phyloP scores from a whole-genome alignment of 2,113 vertebrate species.

The Eleginops maclovinus region DNA sequence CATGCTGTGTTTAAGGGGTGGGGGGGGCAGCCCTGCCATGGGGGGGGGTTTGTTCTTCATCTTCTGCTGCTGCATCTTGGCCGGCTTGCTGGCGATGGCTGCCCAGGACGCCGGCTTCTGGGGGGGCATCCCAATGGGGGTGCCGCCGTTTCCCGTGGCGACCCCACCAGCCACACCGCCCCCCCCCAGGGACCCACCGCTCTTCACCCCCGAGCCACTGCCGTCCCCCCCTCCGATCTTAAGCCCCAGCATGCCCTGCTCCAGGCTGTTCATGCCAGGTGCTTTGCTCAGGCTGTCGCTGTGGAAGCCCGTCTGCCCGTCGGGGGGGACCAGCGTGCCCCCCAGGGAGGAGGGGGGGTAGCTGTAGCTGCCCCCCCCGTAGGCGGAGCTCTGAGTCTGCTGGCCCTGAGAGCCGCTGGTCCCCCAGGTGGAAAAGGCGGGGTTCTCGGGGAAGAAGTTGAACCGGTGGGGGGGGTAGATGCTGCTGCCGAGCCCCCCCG shows the following conservation, averaged over 20 bases:
- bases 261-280: constrained; percentile 96
- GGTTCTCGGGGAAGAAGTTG: constrained; percentile 98
- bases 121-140: constrained; percentile 89
- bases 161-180: constrained; percentile 77
- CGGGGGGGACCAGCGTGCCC: constrained; percentile 90
- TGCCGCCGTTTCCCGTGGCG: constrained; percentile 87
- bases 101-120: constrained; percentile 97
- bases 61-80: constrained; percentile 95
- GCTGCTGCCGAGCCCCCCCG: constrained; percentile 93
- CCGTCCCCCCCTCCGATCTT: constrained; percentile 93
- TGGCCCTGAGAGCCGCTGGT: constrained; percentile 96
- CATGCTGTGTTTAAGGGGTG: constrained; percentile 97
- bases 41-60: constrained; percentile 89
- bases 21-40: constrained; percentile 87
- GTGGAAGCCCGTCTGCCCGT: constrained; percentile 96
- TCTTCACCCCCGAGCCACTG: constrained; percentile 90
- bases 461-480: constrained; percentile 97
- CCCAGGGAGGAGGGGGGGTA: constrained; percentile 96
- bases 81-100: constrained; percentile 97
- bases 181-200: constrained; percentile 88
- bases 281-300: constrained; percentile 95
- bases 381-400: constrained; percentile 95
- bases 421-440: constrained; percentile 97
- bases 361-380: constrained; percentile 92
- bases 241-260: constrained; percentile 96